phyloP scores from a whole-genome alignment of 2,797 vertebrate species.

The Melanotaenia trifasciata region DNA sequence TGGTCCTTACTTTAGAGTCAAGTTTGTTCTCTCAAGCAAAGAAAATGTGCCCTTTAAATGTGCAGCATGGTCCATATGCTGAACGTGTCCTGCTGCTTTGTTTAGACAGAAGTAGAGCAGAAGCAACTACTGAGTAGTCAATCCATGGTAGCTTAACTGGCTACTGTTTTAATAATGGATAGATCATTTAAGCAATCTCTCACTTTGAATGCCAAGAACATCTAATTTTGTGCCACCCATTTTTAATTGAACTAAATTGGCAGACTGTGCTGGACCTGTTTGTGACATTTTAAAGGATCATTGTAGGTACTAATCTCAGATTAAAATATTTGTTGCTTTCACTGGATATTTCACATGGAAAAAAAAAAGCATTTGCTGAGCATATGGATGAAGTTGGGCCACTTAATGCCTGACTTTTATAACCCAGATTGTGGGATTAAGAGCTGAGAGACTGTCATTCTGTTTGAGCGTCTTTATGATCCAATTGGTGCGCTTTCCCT shows the following conservation, averaged over 20 bases:
- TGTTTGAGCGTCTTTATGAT: background rate
- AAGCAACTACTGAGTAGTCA: background rate
- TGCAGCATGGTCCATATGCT: background rate
- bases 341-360: background rate
- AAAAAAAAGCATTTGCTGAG: background rate
- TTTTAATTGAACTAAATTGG: background rate
- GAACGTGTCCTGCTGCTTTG: background rate
- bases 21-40: background rate
- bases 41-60: background rate
- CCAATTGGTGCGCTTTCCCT: background rate
- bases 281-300: background rate
- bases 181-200: background rate
- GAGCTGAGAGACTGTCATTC: background rate
- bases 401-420: background rate
- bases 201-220: background rate
- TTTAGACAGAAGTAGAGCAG: constrained; percentile 1
- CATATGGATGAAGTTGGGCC: background rate
- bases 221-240: background rate
- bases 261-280: background rate
- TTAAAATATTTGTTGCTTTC: constrained; percentile 2
- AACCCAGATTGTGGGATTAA: constrained; percentile 13
- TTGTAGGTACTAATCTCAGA: background rate
- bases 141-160: background rate
- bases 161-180: background rate
- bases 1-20: background rate